Evolutionary conservation across 1,140 invertebrate genomes (phyloP), one percentile per base, ranked within the genome.

Genomic region (Aradophagus sp.): DNA sequence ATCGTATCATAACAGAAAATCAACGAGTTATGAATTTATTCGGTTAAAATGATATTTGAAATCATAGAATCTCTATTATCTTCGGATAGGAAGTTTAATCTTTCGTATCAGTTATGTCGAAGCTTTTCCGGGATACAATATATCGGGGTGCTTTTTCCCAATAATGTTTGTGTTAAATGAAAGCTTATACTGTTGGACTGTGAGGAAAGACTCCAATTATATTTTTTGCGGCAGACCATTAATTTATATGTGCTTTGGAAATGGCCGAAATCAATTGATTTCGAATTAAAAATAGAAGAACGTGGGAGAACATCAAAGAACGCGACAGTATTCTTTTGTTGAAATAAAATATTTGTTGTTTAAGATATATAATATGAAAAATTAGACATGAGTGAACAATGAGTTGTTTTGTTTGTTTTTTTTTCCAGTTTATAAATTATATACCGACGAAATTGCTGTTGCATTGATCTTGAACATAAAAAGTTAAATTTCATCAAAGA

Each of bases 181-280:
- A 39, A 59, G 32, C 45, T 15, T 16, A 34, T 29, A 50, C 36
- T 15, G n/a, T n/a, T 34, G 12, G 20, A 17, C 41, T 8, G 27
- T 5, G 34, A 34, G 27, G 14, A 45, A 58, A 67, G 63, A 58
- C n/a, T 67, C 45, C 52, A 58, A 66, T 66, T 56, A 67, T 56
- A 67, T 58, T 55, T 67, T 58, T 45, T 48, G 44, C 34, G 13
- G 15, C 50, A 42, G 11, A 36, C 45, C 52, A 67, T 67, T 67
- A 58, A 52, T 67, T 67, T 52, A 36, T 67, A 44, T 66, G 11
- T 50, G 41, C 45, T 52, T 62, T 52, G 38, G 35, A 55, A 50
- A 41, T 12, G 27, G 29, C 20, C 12, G 27, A 48, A 47, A 50
- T 50, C 45, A 58, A 67, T 58, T 15, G 53, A 48, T 35, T 55